A percentile compares a stretch with the other conserved stretches of the same genome.
Conservation (phyloP, 2,888 invertebrate genomes). For the Pelosia muscerda region DNA sequence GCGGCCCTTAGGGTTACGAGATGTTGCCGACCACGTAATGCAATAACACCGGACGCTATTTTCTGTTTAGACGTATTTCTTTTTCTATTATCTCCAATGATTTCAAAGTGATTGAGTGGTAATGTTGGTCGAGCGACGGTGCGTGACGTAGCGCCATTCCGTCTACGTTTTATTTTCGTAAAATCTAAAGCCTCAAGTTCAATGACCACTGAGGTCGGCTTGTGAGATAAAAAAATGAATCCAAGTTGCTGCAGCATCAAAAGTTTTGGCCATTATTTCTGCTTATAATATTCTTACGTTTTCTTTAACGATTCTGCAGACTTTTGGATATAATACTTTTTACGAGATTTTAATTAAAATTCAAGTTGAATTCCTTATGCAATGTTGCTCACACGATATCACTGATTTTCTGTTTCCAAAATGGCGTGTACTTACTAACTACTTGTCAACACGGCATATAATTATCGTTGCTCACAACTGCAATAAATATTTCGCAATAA, state of each 20-base stretch:
- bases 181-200: conserved; percentile 68
- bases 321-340: conserved; percentile 31
- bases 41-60: conserved; percentile 55
- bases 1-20: conserved; percentile 33
- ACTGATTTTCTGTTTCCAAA: conserved; percentile 44
- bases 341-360: conserved; percentile 32
- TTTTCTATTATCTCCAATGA: conserved; percentile 53
- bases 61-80: conserved; percentile 61
- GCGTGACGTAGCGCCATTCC: conserved; percentile 70
- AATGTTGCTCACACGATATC: conserved; percentile 35
- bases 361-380: conserved; percentile 32
- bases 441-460: conserved; percentile 46
- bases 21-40: conserved; percentile 37
- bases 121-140: conserved; percentile 54
- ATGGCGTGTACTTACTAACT: conserved; percentile 40
- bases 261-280: conserved; percentile 76
- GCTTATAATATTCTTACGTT: conserved; percentile 60
- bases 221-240: conserved; percentile 68
- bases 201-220: conserved; percentile 77
- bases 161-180: conserved; percentile 71
- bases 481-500: conserved; percentile 55
- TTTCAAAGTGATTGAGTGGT: conserved; percentile 53
- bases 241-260: conserved; percentile 72
- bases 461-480: conserved; percentile 45
- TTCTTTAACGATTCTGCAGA: conserved; percentile 37